phyloP scores from a whole-genome alignment of 2,888 invertebrate species.

The Trilocha varians region DNA sequence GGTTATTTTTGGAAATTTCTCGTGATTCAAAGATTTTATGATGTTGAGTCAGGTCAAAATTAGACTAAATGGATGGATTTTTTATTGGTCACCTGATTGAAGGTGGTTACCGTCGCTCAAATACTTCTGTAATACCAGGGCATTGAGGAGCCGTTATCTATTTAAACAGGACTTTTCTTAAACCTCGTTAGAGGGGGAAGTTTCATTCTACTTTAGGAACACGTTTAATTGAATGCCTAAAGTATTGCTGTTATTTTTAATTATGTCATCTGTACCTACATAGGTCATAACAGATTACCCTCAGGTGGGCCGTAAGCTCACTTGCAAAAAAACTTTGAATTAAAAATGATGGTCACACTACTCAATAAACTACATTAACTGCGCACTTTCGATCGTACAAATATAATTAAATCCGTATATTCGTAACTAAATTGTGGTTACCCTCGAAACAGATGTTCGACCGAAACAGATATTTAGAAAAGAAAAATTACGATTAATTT shows the following conservation, averaged over 20 bases:
- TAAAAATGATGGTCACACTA: slow-evolving; percentile 18
- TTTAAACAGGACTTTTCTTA: too few relatives aligned
- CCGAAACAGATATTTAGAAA: slow-evolving; percentile 8
- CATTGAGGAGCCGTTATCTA: too few relatives aligned
- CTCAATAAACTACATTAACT: slow-evolving; percentile 28
- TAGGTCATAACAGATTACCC: background rate
- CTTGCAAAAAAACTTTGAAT: background rate
- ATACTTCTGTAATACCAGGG: too few relatives aligned
- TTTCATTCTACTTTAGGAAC: too few relatives aligned
- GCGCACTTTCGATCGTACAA: slow-evolving; percentile 17
- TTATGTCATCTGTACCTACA: too few relatives aligned
- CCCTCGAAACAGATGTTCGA: slow-evolving; percentile 30
- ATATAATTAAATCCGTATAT: slow-evolving; percentile 12
- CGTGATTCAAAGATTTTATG: too few relatives aligned
- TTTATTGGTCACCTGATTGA: too few relatives aligned
- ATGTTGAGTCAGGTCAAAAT: background rate
- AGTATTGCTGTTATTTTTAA: too few relatives aligned
- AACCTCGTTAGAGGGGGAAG: too few relatives aligned
- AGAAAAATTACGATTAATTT: background rate
- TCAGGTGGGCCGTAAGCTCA: background rate
- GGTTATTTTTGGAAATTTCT: background rate
- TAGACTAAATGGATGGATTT: too few relatives aligned
- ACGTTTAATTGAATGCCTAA: too few relatives aligned
- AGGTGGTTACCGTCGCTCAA: too few relatives aligned
- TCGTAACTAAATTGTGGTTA: slow-evolving; percentile 26